These are phyloP conservation scores for Clamator glandarius DNA, from an alignment of 2,797 vertebrate species.

Conservation along the genomic window DNA sequence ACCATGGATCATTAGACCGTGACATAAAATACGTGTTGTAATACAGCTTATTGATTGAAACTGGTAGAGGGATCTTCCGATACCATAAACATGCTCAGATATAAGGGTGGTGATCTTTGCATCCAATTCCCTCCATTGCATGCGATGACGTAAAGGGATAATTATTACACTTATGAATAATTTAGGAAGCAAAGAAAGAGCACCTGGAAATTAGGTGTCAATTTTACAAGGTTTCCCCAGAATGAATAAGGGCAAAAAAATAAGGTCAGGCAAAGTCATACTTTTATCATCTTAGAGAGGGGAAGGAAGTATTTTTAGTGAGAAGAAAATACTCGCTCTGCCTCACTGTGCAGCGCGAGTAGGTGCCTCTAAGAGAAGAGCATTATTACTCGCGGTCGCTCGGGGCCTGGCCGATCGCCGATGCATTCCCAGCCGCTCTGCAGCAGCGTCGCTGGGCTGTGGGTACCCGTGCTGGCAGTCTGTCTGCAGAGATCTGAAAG, in stretches of 20 bases:
- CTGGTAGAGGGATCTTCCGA: neutral
- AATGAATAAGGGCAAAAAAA: conserved; percentile 16
- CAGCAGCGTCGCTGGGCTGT: neutral
- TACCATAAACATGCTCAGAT: accelerated
- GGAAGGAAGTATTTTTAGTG: conserved; percentile 52
- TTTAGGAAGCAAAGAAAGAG: conserved; percentile 50
- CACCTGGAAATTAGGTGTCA: conserved; percentile 55
- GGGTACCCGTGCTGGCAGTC: neutral
- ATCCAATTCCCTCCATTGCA: neutral
- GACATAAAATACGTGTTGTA: neutral
- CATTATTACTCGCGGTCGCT: neutral
- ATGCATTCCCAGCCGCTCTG: neutral
- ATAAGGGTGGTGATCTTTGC: neutral
- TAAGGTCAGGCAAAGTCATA: conserved; percentile 32
- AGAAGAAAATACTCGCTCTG: conserved; percentile 13
- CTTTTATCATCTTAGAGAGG: conserved; percentile 6
- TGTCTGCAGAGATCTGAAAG: neutral
- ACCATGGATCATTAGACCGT: neutral
- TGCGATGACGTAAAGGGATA: neutral
- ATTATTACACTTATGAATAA: conserved; percentile 19
- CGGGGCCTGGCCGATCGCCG: neutral
- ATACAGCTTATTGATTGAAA: neutral
- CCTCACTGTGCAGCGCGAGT: neutral
- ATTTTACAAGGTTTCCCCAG: conserved; percentile 32
- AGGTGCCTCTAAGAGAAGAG: neutral